Percentiles rank a stretch among this genome's conserved stretches.
Evolutionary conservation across 1,140 invertebrate genomes (phyloP).

Genomic region (Polypedilum pembai): DNA sequence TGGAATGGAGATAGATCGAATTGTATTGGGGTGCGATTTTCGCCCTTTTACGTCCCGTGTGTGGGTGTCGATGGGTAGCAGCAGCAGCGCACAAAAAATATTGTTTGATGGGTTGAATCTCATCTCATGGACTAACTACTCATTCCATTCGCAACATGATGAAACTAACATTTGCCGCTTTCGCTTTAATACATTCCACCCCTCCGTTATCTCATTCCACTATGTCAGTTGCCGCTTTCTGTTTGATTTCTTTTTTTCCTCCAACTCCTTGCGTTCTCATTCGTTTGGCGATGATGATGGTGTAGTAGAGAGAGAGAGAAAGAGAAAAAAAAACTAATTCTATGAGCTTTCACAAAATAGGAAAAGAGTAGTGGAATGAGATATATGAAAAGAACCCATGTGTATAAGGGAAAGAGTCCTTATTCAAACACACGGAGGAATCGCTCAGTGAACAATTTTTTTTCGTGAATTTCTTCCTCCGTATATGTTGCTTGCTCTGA

Average conservation of each 20-base stretch:
- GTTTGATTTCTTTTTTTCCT: neutral
- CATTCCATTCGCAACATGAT: neutral
- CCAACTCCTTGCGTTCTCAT: neutral
- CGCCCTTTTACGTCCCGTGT: too few relatives aligned
- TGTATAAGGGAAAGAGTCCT: neutral
- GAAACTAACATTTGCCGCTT: slow-evolving; percentile 10
- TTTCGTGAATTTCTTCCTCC: neutral
- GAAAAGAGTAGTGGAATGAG: neutral
- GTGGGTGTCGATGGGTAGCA: too few relatives aligned
- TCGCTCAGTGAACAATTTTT: neutral
- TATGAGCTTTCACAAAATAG: slow-evolving; percentile 13
- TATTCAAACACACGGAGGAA: slow-evolving; percentile 20
- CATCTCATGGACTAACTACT: neutral
- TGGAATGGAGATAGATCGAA: slow-evolving; percentile 6
- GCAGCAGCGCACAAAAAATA: too few relatives aligned
- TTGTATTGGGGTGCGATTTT: too few relatives aligned
- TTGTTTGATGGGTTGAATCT: neutral
- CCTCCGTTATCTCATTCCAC: neutral
- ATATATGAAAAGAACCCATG: neutral
- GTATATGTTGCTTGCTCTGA: neutral
- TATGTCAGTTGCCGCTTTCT: neutral
- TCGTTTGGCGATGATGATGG: neutral
- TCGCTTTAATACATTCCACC: neutral
- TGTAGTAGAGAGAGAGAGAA: neutral
- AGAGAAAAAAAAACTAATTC: slow-evolving; percentile 7